Percentiles rank a stretch among this genome's conserved stretches.
phyloP scores from a whole-genome alignment of 2,888 invertebrate species.

The Euclidia mi region DNA sequence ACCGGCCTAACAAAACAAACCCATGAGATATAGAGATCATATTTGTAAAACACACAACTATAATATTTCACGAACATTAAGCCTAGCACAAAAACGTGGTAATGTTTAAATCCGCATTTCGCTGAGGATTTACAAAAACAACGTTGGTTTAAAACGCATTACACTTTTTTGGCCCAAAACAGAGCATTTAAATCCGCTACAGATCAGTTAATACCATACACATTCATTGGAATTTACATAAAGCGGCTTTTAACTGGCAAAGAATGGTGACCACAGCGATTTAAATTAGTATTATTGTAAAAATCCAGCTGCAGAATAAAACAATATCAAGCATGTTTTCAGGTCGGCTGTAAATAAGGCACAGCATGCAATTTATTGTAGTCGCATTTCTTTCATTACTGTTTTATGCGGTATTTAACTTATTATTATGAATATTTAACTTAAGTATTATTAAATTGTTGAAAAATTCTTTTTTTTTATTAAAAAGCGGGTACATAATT shows the following conservation, averaged over 20 bases:
- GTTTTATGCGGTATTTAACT: no score
- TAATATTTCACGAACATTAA: slow-evolving; percentile 10
- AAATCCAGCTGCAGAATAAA: slow-evolving; percentile 3
- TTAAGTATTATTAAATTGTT: no score
- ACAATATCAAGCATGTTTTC: not conserved
- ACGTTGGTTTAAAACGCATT: slow-evolving; percentile 45
- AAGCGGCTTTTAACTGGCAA: slow-evolving; percentile 36
- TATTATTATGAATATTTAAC: no score
- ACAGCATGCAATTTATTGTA: not conserved
- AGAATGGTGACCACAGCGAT: slow-evolving; percentile 33
- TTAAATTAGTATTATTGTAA: slow-evolving; percentile 38
- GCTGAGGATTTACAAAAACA: slow-evolving; percentile 47
- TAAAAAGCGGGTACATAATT: no score
- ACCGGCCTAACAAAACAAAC: no score
- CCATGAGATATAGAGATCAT: no score
- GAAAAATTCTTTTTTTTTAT: no score
- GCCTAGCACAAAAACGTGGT: slow-evolving; percentile 19
- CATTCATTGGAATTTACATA: slow-evolving; percentile 40
- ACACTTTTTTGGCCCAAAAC: slow-evolving; percentile 41
- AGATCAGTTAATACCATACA: slow-evolving; percentile 48
- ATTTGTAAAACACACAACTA: slow-evolving; percentile 10
- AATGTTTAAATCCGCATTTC: slow-evolving; percentile 33
- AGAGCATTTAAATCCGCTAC: slow-evolving; percentile 30
- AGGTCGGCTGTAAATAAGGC: no score
- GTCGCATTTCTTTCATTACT: no score